Percentiles rank a stretch among this genome's conserved stretches.
Conservation (phyloP, 2,113 vertebrate species). For the Carlito syrichta region DNA sequence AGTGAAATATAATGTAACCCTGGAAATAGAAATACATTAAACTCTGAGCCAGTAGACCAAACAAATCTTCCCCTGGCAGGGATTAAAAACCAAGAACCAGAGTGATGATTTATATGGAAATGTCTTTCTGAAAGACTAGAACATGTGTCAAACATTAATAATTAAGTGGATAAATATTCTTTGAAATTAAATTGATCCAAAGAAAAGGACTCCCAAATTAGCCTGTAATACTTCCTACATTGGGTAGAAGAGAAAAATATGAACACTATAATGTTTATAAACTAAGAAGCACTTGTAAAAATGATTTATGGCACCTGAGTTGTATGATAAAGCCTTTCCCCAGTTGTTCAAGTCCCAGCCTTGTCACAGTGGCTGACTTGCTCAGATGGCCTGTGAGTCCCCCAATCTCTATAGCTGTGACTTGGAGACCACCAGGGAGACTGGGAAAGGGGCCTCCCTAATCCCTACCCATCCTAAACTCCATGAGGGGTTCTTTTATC, state of each 20-base stretch:
- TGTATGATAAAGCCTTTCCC: background rate
- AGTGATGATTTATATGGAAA: background rate
- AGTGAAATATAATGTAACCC: background rate
- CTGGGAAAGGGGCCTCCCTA: no score
- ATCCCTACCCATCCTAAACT: background rate
- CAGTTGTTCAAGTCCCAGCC: background rate
- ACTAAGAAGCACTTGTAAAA: background rate
- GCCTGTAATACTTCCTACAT: background rate
- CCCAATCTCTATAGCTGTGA: background rate
- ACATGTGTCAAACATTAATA: background rate
- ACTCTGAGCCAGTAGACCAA: background rate
- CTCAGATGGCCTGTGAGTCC: background rate
- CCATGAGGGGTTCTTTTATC: background rate
- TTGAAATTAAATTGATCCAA: background rate
- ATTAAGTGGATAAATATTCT: background rate
- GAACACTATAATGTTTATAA: background rate
- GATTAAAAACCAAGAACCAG: background rate
- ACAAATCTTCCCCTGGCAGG: background rate
- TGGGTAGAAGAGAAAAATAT: background rate
- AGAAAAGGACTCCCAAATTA: background rate
- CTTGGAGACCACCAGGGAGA: background rate
- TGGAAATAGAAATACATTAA: background rate
- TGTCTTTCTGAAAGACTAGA: background rate
- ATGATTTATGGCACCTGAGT: background rate
- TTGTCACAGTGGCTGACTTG: background rate